These are phyloP conservation scores for Brachionus paranguensis DNA, from an alignment of 1,140 invertebrate genomes.

Conservation along the genomic window DNA sequence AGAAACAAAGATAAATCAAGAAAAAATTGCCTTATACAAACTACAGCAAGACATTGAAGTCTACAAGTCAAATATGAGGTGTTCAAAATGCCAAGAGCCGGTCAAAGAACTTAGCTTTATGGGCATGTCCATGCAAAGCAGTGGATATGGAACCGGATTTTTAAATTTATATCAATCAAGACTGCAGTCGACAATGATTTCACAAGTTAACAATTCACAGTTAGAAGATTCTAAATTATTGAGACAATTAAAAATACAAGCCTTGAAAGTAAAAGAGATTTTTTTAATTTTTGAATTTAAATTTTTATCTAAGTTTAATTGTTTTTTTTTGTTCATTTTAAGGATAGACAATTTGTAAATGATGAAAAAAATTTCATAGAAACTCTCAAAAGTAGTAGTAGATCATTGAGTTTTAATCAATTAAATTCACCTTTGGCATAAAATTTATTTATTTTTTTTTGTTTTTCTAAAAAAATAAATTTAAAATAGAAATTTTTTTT, in stretches of 20 bases:
- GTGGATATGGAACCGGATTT: conserved; percentile 28
- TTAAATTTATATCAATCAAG: background rate
- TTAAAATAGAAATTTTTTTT: background rate
- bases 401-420: background rate
- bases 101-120: conserved; percentile 3
- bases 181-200: background rate
- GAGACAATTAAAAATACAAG: conserved; percentile 4
- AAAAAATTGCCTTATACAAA: conserved; percentile 17
- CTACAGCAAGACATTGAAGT: conserved; percentile 16
- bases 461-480: background rate
- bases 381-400: background rate
- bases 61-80: conserved; percentile 3
- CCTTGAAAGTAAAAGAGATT: background rate
- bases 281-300: background rate
- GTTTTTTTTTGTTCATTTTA: background rate
- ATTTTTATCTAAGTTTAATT: background rate
- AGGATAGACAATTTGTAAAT: conserved; percentile 26
- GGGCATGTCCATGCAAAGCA: conserved; percentile 18
- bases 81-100: conserved; percentile 22
- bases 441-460: background rate
- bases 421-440: conserved; percentile 6
- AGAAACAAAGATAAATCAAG: conserved; percentile 31
- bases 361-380: conserved; percentile 30
- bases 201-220: conserved; percentile 24
- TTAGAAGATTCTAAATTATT: conserved; percentile 6